phyloP scores from a whole-genome alignment of 2,797 vertebrate species.

The Macropus fuliginosus region DNA sequence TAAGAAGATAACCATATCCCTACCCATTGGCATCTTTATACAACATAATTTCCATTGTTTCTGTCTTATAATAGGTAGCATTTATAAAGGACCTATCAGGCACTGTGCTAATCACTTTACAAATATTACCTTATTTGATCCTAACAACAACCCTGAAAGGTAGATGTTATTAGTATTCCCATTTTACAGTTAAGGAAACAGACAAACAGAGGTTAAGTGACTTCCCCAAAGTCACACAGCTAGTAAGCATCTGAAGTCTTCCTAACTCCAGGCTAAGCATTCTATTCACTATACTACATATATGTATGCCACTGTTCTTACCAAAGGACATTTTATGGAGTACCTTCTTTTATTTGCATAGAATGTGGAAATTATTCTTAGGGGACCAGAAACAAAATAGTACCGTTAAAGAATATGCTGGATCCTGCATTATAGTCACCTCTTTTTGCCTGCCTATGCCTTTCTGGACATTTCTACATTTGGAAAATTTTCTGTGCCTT shows the following conservation, averaged over 20 bases:
- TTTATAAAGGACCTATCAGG: too few relatives aligned
- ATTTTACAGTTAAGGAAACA: too few relatives aligned
- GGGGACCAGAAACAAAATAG: not conserved
- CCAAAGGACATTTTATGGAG: not conserved
- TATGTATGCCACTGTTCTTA: not conserved
- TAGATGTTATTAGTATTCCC: too few relatives aligned
- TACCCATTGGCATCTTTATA: not conserved
- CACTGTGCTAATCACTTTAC: too few relatives aligned
- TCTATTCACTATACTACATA: too few relatives aligned
- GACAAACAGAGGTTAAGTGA: too few relatives aligned
- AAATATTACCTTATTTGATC: too few relatives aligned
- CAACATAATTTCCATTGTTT: not conserved
- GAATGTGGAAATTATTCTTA: not conserved
- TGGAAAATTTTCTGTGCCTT: constrained; percentile 40
- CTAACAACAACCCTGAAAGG: too few relatives aligned
- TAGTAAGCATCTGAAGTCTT: too few relatives aligned
- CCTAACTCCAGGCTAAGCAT: too few relatives aligned
- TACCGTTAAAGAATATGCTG: not conserved
- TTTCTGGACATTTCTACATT: not conserved
- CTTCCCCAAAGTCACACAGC: too few relatives aligned
- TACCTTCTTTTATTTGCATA: constrained; percentile 5
- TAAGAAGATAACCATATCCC: not conserved
- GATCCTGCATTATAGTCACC: not conserved
- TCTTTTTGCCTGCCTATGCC: not conserved
- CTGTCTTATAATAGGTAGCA: not conserved